Conservation (phyloP, 1,140 invertebrate species). For the Elysia chlorotica region DNA sequence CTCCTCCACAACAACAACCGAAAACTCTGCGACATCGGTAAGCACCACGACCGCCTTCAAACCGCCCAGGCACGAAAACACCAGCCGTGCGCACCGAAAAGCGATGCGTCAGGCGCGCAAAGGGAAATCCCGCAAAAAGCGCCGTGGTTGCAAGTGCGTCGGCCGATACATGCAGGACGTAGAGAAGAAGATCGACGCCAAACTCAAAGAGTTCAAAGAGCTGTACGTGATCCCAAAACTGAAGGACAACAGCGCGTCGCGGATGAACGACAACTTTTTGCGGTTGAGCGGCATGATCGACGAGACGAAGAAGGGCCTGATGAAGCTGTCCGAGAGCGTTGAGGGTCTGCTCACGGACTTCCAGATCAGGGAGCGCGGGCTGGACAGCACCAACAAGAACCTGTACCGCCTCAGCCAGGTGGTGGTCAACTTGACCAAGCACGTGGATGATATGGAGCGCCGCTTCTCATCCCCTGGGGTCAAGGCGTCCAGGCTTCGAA, state of each 20-base stretch:
- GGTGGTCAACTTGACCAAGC: slow-evolving; percentile 19
- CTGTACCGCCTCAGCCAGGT: slow-evolving; percentile 2
- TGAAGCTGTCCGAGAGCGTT: slow-evolving; percentile 8
- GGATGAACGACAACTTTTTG: slow-evolving; percentile 13
- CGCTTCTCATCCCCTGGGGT: too few relatives aligned
- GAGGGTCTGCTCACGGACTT: slow-evolving; percentile 13
- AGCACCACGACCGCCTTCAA: too few relatives aligned
- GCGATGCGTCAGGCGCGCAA: too few relatives aligned
- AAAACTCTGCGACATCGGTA: too few relatives aligned
- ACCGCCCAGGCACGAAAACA: too few relatives aligned
- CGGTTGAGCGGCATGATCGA: slow-evolving; percentile 14
- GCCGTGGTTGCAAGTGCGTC: slow-evolving; percentile 19
- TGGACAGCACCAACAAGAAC: background rate
- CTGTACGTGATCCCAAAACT: background rate
- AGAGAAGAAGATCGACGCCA: slow-evolving; percentile 19
- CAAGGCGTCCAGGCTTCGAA: too few relatives aligned
- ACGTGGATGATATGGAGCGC: slow-evolving; percentile 19
- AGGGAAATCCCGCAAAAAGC: slow-evolving; percentile 10
- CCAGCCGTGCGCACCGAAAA: too few relatives aligned
- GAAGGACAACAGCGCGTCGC: background rate
- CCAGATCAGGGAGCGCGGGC: slow-evolving; percentile 9
- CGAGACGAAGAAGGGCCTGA: slow-evolving; percentile 16
- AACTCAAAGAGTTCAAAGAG: slow-evolving; percentile 19
- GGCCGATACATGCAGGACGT: slow-evolving; percentile 15
- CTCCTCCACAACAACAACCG: too few relatives aligned